These are phyloP conservation scores for Macrotrachela quadricornifera DNA, from an alignment of 1,140 invertebrate species.

Conservation along the genomic window DNA sequence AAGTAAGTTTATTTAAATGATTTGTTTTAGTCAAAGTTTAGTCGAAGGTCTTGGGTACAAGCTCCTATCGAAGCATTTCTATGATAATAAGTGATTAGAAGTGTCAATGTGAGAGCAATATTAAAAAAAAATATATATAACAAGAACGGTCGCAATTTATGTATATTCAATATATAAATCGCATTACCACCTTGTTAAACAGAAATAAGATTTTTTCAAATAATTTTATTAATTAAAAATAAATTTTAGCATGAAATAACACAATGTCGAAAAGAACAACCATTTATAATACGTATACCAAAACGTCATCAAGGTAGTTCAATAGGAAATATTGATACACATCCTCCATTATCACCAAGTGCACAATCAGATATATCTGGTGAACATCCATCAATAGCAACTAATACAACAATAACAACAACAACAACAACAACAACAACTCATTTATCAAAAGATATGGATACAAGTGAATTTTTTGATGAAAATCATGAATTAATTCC, in stretches of 20 bases:
- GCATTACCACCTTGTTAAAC: background rate
- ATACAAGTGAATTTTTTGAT: too few relatives aligned
- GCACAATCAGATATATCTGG: too few relatives aligned
- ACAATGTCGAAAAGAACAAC: conserved; percentile 53
- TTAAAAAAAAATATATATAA: background rate
- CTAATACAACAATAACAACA: too few relatives aligned
- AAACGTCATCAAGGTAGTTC: too few relatives aligned
- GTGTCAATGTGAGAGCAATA: background rate
- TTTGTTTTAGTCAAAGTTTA: too few relatives aligned
- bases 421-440: too few relatives aligned
- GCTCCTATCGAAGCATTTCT: background rate
- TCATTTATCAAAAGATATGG: too few relatives aligned
- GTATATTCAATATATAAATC: background rate
- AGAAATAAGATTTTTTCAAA: background rate
- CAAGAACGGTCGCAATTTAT: too few relatives aligned
- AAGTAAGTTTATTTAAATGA: conserved; percentile 5
- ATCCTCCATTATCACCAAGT: too few relatives aligned
- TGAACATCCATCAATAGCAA: too few relatives aligned
- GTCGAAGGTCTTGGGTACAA: background rate
- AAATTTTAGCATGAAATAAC: conserved; percentile 46
- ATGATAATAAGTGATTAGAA: conserved; percentile 30
- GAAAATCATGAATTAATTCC: too few relatives aligned
- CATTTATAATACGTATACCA: conserved; percentile 41
- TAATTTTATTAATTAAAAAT: background rate
- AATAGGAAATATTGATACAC: too few relatives aligned